phyloP scores from a whole-genome alignment of 2,113 vertebrate species.

The Rhadina sibilatrix region DNA sequence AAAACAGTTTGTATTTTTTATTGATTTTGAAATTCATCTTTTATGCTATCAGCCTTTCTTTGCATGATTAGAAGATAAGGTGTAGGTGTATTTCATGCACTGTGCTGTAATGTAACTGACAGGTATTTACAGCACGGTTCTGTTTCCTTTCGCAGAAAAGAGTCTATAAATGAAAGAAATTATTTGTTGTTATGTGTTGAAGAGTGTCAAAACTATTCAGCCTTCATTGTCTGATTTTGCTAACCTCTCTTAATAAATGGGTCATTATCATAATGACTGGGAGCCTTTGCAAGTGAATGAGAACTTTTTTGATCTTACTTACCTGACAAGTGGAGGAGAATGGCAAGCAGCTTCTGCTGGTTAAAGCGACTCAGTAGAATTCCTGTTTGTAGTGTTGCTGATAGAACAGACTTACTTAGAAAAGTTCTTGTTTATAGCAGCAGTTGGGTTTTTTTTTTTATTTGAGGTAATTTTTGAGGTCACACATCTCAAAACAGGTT shows the following conservation, averaged over 20 bases:
- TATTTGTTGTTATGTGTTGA: neutral
- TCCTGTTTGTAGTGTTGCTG: neutral
- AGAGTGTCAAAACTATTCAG: neutral
- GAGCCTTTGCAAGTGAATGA: neutral
- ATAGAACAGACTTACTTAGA: neutral
- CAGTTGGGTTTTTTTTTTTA: neutral
- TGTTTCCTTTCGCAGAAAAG: neutral
- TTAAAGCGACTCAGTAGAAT: neutral
- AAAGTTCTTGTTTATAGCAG: neutral
- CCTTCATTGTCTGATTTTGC: neutral
- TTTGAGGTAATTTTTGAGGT: neutral
- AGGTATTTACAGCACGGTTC: neutral
- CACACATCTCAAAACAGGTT: neutral
- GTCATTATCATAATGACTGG: neutral
- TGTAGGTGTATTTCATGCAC: neutral
- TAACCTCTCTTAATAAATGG: neutral
- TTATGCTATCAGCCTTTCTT: neutral
- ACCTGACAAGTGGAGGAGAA: neutral
- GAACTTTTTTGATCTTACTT: neutral
- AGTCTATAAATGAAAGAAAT: neutral
- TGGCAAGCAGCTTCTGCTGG: neutral
- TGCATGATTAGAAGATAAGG: neutral
- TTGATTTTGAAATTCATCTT: neutral
- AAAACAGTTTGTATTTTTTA: neutral
- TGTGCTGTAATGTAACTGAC: neutral